Evolutionary conservation across 2,888 invertebrate species (phyloP).

Genomic region (Saturnia pavonia): DNA sequence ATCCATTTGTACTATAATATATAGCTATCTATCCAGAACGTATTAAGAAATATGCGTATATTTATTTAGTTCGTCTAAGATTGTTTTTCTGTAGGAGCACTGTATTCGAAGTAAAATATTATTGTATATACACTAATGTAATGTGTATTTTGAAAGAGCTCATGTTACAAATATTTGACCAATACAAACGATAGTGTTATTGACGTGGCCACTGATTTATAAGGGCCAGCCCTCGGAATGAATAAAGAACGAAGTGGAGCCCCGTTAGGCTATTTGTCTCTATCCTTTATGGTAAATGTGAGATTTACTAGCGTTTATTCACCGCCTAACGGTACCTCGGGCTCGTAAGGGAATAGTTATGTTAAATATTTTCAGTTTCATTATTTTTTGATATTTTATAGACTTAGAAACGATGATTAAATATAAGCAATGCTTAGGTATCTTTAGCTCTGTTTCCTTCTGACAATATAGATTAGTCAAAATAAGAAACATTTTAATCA

Average conservation of each 20-base stretch:
- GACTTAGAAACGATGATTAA: too few species aligned
- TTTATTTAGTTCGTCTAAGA: too few species aligned
- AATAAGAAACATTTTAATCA: too few species aligned
- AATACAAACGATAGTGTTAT: slow-evolving; percentile 40
- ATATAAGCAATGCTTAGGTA: too few species aligned
- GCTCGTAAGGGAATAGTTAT: slow-evolving; percentile 27
- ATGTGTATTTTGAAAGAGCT: neutral
- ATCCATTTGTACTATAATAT: too few species aligned
- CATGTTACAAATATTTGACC: slow-evolving; percentile 19
- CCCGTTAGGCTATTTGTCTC: slow-evolving; percentile 68
- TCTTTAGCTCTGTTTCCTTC: too few species aligned
- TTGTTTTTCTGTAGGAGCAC: neutral
- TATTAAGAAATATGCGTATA: too few species aligned
- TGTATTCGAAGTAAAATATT: neutral
- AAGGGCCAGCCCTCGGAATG: slow-evolving; percentile 59
- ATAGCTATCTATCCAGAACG: too few species aligned
- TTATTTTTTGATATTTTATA: neutral
- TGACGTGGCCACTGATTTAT: slow-evolving; percentile 62
- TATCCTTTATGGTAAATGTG: slow-evolving; percentile 71
- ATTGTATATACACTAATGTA: neutral
- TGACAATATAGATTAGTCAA: too few species aligned
- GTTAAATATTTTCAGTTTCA: slow-evolving; percentile 7
- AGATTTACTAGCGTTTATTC: slow-evolving; percentile 66
- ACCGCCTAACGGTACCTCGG: slow-evolving; percentile 26
- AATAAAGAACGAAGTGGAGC: slow-evolving; percentile 63